Evolutionary conservation across 2,888 invertebrate genomes (phyloP), one percentile per base, ranked within the genome.

Genomic region (Alloplasta piceator): DNA sequence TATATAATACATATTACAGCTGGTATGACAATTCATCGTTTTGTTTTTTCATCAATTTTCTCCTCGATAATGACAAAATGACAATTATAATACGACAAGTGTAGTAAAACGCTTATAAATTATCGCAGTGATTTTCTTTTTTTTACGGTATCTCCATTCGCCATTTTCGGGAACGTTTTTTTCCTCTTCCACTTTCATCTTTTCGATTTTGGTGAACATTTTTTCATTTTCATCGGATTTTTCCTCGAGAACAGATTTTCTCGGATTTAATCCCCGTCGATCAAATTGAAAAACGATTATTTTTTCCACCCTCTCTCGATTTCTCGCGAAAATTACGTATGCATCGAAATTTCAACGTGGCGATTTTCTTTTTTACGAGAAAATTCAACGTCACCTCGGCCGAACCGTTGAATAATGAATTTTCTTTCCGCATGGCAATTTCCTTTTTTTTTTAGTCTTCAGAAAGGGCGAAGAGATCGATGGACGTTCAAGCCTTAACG

Each of bases 1-100:
- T 74, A 84, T 90, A 91, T 91, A 88, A 90, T 90, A 91, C 89
- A 91, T 86, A 88, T 88, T 88, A 89, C 86, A 89, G 87, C 84
- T 89, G 70, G 50, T 26, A 26, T 84, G 87, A 88, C 86, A 86
- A 87, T 89, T 39, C 75, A 12, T 63, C 48, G 16, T 16, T 50
- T 60, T 26, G 6, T 39, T 41, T 38, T 4, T 66, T 64, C n/a
- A 85, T 84, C 87, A 85, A 84, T 83, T 80, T 83, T 81, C 80
- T 84, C 84, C 85, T 87, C 26, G 26, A 86, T 87, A 88, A 83
- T 87, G 85, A 88, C 84, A 61, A 80, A 80, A 76, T 78, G 80
- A 79, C 81, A 66, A 80, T 80, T 26, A 26, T 26, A 77, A 81
- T 82, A 63, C 68, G 79, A 82, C 78, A 70, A 82, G 67, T 80